A percentile compares a stretch with the other conserved stretches of the same genome.
These are phyloP conservation scores for Sebastolobus altivelis DNA, from an alignment of 2,797 vertebrate species.

Conservation along the genomic window DNA sequence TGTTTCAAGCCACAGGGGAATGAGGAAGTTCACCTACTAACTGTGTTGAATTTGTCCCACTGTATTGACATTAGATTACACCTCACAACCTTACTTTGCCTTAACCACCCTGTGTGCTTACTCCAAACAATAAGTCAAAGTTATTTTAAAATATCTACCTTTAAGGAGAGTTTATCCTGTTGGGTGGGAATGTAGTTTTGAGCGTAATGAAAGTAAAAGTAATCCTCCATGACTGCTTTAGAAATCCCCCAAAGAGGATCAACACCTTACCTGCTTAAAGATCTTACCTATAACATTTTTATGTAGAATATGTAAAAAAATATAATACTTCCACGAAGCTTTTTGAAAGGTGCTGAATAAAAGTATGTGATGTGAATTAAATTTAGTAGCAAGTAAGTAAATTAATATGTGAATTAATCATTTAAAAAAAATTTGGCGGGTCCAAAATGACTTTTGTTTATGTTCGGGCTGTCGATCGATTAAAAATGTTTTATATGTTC, in stretches of 20 bases:
- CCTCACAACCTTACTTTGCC: background rate
- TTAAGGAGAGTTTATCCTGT: background rate
- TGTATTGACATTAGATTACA: background rate
- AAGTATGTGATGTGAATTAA: too few relatives aligned
- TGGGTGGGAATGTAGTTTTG: background rate
- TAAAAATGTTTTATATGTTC: too few relatives aligned
- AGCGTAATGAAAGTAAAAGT: background rate
- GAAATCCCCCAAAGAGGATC: background rate
- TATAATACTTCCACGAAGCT: too few relatives aligned
- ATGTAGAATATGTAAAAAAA: too few relatives aligned
- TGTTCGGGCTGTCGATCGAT: too few relatives aligned
- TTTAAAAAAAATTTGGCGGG: too few relatives aligned
- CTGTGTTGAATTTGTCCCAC: background rate
- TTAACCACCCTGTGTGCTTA: too few relatives aligned
- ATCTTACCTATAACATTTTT: too few relatives aligned
- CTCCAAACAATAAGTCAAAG: background rate
- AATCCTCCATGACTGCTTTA: background rate
- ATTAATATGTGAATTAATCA: too few relatives aligned
- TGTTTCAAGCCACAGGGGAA: background rate
- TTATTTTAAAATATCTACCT: background rate
- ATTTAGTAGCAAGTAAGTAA: too few relatives aligned
- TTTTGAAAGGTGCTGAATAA: too few relatives aligned
- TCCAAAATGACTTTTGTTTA: too few relatives aligned
- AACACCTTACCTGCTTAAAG: background rate
- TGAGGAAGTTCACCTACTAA: background rate